These are phyloP conservation scores for Peromyscus maniculatus DNA, from an alignment of 2,113 vertebrate genomes.

Conservation along the genomic window DNA sequence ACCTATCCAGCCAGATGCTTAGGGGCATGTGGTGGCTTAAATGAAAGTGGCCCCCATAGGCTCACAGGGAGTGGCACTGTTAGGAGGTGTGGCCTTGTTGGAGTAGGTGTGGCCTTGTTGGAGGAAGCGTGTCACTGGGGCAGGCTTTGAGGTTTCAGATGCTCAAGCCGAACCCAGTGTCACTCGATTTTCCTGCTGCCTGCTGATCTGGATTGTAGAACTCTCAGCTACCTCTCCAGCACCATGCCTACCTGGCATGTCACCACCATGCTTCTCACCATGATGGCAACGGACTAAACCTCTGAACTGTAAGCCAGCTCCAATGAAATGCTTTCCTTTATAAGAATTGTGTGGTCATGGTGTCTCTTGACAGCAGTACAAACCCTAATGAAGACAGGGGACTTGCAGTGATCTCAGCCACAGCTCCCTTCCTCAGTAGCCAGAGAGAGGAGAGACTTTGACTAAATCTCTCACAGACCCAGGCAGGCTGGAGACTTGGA, in stretches of 20 bases:
- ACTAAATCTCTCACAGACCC: background rate
- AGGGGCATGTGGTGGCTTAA: background rate
- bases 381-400: background rate
- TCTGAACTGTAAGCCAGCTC: background rate
- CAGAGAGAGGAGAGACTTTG: accelerated
- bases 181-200: background rate
- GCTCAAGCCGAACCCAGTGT: background rate
- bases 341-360: background rate
- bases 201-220: background rate
- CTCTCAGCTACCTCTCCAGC: background rate
- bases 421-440: background rate
- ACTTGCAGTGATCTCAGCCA: background rate
- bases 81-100: background rate
- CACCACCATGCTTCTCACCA: background rate
- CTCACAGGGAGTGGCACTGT: background rate
- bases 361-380: background rate
- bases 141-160: background rate
- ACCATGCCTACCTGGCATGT: background rate
- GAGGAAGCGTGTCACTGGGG: background rate
- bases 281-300: background rate
- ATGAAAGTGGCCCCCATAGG: background rate
- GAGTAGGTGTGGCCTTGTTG: background rate
- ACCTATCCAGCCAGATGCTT: background rate
- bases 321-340: background rate
- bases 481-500: accelerated